These are phyloP conservation scores for Aulostomus chinensis DNA, from an alignment of 2,797 vertebrate genomes.

Conservation along the genomic window DNA sequence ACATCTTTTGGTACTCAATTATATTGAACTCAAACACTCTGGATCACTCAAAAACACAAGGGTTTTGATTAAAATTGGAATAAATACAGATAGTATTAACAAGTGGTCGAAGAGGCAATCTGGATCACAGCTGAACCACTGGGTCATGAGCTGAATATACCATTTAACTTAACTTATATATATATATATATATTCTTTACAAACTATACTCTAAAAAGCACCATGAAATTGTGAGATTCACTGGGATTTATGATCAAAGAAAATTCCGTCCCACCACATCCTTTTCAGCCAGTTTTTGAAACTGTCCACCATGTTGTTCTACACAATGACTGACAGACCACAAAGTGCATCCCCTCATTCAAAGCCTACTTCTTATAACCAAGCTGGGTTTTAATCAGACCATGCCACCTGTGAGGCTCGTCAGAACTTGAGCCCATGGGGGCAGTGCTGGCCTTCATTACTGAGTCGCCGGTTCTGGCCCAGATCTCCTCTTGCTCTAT, in stretches of 20 bases:
- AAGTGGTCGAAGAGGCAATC: too few species aligned
- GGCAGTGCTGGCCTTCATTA: slow-evolving; percentile 79
- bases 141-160: too few species aligned
- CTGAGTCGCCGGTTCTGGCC: slow-evolving; percentile 72
- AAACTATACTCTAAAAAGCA: too few species aligned
- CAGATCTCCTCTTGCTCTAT: slow-evolving; percentile 72
- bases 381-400: slow-evolving; percentile 77
- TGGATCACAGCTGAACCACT: too few species aligned
- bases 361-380: slow-evolving; percentile 69
- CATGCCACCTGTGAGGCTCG: slow-evolving; percentile 79
- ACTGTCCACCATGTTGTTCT: slow-evolving; percentile 61
- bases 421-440: slow-evolving; percentile 77
- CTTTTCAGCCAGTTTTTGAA: slow-evolving; percentile 55
- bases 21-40: too few species aligned
- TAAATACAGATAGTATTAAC: too few species aligned
- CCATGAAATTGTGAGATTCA: too few species aligned
- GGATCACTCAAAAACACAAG: too few species aligned
- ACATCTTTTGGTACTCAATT: too few species aligned
- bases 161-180: too few species aligned
- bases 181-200: too few species aligned
- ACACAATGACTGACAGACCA: slow-evolving; percentile 74
- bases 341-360: slow-evolving; percentile 61
- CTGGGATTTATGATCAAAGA: slow-evolving; percentile 65
- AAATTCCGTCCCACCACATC: slow-evolving; percentile 48
- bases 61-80: too few species aligned